Conservation (phyloP, 2,113 vertebrate genomes). For the Tauraco erythrolophus region DNA sequence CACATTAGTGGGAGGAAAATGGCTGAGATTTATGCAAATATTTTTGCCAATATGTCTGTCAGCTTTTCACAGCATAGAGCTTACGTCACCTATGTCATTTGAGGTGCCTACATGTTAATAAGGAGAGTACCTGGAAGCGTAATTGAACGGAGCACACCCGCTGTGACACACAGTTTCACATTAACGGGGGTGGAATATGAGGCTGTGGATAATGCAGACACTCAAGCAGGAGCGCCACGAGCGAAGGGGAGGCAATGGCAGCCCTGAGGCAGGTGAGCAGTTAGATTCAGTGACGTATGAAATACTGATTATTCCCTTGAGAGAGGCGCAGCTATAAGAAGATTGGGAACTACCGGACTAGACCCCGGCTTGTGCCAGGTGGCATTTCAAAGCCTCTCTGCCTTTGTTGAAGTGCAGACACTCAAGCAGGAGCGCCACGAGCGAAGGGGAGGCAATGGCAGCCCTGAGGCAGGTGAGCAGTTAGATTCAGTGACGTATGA, state of each 20-base stretch:
- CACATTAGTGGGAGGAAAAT: background rate
- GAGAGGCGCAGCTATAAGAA: background rate
- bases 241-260: background rate
- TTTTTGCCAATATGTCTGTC: background rate
- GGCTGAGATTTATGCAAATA: background rate
- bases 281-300: background rate
- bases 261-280: background rate
- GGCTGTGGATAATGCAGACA: background rate
- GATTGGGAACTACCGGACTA: background rate
- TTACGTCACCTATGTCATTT: background rate
- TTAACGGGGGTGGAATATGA: background rate
- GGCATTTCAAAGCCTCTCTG: background rate
- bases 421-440: accelerated
- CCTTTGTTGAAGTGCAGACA: background rate
- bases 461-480: background rate
- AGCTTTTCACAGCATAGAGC: background rate
- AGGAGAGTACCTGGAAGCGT: background rate
- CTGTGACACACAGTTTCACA: background rate
- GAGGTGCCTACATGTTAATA: background rate
- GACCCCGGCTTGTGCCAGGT: background rate
- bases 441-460: background rate
- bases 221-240: accelerated
- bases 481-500: background rate
- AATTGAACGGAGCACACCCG: background rate
- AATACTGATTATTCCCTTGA: background rate